Percentiles rank a stretch among this genome's conserved stretches.
These are phyloP conservation scores for Holocentrus rufus DNA, from an alignment of 2,797 vertebrate genomes.

Conservation along the genomic window DNA sequence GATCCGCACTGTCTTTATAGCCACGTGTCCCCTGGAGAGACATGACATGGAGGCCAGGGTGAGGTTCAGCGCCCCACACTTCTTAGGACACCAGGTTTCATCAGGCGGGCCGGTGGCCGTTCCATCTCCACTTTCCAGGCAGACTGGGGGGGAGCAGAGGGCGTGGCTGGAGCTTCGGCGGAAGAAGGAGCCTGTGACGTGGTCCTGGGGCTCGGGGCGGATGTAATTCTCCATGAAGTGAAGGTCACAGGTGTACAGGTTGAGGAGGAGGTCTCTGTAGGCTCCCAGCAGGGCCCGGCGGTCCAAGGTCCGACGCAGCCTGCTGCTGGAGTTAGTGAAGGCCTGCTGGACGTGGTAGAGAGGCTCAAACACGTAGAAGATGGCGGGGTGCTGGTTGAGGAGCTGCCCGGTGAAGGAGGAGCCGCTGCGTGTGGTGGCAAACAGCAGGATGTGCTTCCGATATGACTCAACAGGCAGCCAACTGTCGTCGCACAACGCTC, in stretches of 20 bases:
- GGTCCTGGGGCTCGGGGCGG: conserved; percentile 80
- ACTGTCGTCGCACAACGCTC: conserved; percentile 73
- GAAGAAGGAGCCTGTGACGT: conserved; percentile 80
- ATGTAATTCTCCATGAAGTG: conserved; percentile 84
- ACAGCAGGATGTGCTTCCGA: conserved; percentile 83
- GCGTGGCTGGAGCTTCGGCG: conserved; percentile 82
- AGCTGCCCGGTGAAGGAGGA: conserved; percentile 88
- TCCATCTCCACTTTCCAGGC: conserved; percentile 55
- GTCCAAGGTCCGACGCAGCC: conserved; percentile 74
- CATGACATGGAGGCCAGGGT: conserved; percentile 78
- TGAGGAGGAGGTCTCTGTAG: conserved; percentile 84
- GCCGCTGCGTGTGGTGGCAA: conserved; percentile 85
- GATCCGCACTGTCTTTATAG: conserved; percentile 84
- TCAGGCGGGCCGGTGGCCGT: conserved; percentile 56
- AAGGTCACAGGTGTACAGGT: conserved; percentile 84
- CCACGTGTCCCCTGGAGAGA: conserved; percentile 73
- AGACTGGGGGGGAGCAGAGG: conserved; percentile 84
- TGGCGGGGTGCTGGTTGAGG: conserved; percentile 84
- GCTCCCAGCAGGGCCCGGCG: conserved; percentile 81
- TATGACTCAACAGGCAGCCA: conserved; percentile 57
- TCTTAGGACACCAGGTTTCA: conserved; percentile 82
- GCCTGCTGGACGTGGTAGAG: conserved; percentile 85
- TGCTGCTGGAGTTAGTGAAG: conserved; percentile 80
- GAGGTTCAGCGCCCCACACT: conserved; percentile 81
- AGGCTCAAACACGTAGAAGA: conserved; percentile 88